Percentiles rank a stretch among this genome's conserved stretches.
phyloP scores from a whole-genome alignment of 2,888 invertebrate species.

The Yponomeuta plumbellus region DNA sequence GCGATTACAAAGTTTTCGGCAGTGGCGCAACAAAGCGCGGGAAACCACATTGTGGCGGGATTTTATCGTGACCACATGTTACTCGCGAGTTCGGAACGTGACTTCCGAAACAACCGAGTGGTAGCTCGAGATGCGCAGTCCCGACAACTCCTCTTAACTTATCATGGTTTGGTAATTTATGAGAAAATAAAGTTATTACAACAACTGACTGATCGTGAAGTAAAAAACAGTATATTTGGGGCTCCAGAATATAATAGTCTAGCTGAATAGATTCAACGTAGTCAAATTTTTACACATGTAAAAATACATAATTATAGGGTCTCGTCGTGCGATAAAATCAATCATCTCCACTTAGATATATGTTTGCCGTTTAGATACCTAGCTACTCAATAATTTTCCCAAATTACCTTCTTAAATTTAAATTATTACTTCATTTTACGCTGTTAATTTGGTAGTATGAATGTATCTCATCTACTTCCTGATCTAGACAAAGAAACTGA shows the following conservation, averaged over 20 bases:
- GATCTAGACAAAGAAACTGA: too few species aligned
- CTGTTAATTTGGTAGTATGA: background rate
- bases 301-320: too few species aligned
- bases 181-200: background rate
- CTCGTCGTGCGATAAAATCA: too few species aligned
- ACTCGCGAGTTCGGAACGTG: constrained; percentile 43
- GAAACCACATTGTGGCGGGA: constrained; percentile 38
- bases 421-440: background rate
- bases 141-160: background rate
- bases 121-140: background rate
- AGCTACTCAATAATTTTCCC: background rate
- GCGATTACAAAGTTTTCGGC: constrained; percentile 62
- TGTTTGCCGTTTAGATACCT: too few species aligned
- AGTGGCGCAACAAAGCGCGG: constrained; percentile 31
- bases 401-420: too few species aligned
- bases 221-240: too few species aligned
- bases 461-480: background rate
- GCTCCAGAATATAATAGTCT: too few species aligned
- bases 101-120: constrained; percentile 37
- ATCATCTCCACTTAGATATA: too few species aligned
- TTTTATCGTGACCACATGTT: constrained; percentile 42
- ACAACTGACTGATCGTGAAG: too few species aligned
- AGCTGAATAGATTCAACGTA: too few species aligned
- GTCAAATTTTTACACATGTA: too few species aligned
- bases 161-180: background rate